Percentiles rank a stretch among this genome's conserved stretches.
phyloP scores from a whole-genome alignment of 2,888 invertebrate genomes.

The Macrosiphum euphorbiae region DNA sequence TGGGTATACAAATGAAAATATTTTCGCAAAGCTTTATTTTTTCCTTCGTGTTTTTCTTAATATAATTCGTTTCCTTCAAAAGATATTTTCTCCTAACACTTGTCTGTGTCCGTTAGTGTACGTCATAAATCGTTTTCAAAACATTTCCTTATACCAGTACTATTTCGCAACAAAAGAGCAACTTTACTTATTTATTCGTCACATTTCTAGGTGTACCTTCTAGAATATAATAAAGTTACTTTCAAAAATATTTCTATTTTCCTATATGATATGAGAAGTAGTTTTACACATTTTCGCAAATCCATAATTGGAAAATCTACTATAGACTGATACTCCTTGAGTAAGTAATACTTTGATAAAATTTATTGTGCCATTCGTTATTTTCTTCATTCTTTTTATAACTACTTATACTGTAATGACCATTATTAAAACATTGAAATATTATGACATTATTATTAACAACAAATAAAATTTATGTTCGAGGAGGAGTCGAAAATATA shows the following conservation, averaged over 20 bases:
- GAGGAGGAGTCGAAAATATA: neutral
- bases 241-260: neutral
- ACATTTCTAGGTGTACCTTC: neutral
- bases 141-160: slow-evolving; percentile 9
- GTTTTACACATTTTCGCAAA: neutral
- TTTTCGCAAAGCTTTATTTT: slow-evolving; percentile 11
- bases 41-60: slow-evolving; percentile 7
- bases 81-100: slow-evolving; percentile 20
- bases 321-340: neutral
- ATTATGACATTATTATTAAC: too few relatives aligned
- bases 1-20: slow-evolving; percentile 20
- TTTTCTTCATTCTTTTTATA: neutral
- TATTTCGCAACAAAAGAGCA: slow-evolving; percentile 4
- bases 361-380: neutral
- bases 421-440: too few relatives aligned
- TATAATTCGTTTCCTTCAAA: slow-evolving; percentile 43
- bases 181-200: neutral
- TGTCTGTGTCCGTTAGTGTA: slow-evolving; percentile 8
- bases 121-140: slow-evolving; percentile 54
- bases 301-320: neutral
- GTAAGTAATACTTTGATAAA: neutral
- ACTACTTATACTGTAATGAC: too few relatives aligned
- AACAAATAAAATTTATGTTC: too few relatives aligned
- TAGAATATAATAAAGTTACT: neutral
- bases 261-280: neutral